A percentile compares a stretch with the other conserved stretches of the same genome.
Conservation (phyloP, 2,797 vertebrate species). For the Anomalospiza imberbis region DNA sequence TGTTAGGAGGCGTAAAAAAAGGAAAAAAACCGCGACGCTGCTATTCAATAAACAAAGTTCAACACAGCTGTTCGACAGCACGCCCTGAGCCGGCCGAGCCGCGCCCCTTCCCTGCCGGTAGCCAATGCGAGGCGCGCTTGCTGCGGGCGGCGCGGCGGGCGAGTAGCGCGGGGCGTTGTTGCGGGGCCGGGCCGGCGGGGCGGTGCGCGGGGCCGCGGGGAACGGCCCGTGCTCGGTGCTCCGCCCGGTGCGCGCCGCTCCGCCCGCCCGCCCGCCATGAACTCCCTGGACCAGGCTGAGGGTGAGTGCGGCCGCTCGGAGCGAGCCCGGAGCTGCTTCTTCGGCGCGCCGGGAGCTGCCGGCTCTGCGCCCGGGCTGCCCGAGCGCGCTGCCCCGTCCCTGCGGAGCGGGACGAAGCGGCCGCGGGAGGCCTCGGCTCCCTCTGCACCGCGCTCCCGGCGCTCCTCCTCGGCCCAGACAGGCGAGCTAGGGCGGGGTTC, state of each 20-base stretch:
- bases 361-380: neutral
- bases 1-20: neutral
- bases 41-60: neutral
- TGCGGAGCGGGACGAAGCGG: neutral
- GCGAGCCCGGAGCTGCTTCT: neutral
- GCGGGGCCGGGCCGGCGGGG: neutral
- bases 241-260: neutral
- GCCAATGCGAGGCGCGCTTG: neutral
- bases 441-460: neutral
- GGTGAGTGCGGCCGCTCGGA: constrained; percentile 71
- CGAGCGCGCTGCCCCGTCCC: neutral
- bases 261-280: constrained; percentile 77
- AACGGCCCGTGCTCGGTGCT: neutral
- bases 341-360: neutral
- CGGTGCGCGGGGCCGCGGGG: neutral
- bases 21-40: fast-evolving
- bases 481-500: constrained; percentile 1
- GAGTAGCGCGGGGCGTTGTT: constrained; percentile 37
- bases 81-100: fast-evolving
- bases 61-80: fast-evolving
- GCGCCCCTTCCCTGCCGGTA: neutral
- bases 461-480: neutral
- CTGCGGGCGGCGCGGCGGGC: constrained; percentile 45
- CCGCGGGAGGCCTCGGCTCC: neutral
- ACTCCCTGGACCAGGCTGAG: constrained; percentile 97